These are phyloP conservation scores for Lycodopsis pacificus DNA, from an alignment of 2,797 vertebrate genomes.

Conservation along the genomic window DNA sequence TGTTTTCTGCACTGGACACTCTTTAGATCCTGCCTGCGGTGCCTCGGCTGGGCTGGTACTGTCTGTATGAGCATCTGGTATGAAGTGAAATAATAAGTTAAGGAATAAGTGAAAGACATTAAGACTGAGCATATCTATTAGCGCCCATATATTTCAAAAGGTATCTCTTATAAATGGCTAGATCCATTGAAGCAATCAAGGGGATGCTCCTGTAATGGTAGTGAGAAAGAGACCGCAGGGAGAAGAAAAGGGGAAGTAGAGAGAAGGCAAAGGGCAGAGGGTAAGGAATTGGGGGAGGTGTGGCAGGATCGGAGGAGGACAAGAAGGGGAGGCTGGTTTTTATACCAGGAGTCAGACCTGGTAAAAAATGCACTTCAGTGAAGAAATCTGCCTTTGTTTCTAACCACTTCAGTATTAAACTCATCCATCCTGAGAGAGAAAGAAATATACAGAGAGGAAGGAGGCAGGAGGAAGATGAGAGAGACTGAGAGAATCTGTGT, in stretches of 20 bases:
- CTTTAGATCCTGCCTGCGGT: slow-evolving; percentile 10
- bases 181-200: slow-evolving; percentile 41
- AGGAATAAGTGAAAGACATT: slow-evolving; percentile 21
- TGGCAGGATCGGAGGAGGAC: slow-evolving; percentile 20
- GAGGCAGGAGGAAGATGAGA: slow-evolving; percentile 19
- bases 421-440: slow-evolving; percentile 74
- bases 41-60: not conserved
- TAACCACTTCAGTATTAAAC: slow-evolving; percentile 76
- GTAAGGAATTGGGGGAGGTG: slow-evolving; percentile 8
- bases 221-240: not conserved
- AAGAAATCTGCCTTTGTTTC: slow-evolving; percentile 60
- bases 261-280: slow-evolving; percentile 14
- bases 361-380: slow-evolving; percentile 51
- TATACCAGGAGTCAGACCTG: slow-evolving; percentile 45
- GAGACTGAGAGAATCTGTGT: slow-evolving; percentile 44
- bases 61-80: slow-evolving; percentile 31
- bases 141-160: slow-evolving; percentile 21
- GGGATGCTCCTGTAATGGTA: slow-evolving; percentile 9
- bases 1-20: slow-evolving; percentile 12
- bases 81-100: slow-evolving; percentile 19
- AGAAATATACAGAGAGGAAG: slow-evolving; percentile 18
- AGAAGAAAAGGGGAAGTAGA: slow-evolving; percentile 2
- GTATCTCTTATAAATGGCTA: slow-evolving; percentile 16
- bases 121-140: slow-evolving; percentile 13
- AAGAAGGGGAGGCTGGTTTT: slow-evolving; percentile 24